Evolutionary conservation across 2,888 invertebrate species (phyloP).

Genomic region (Ethmia dodecea): DNA sequence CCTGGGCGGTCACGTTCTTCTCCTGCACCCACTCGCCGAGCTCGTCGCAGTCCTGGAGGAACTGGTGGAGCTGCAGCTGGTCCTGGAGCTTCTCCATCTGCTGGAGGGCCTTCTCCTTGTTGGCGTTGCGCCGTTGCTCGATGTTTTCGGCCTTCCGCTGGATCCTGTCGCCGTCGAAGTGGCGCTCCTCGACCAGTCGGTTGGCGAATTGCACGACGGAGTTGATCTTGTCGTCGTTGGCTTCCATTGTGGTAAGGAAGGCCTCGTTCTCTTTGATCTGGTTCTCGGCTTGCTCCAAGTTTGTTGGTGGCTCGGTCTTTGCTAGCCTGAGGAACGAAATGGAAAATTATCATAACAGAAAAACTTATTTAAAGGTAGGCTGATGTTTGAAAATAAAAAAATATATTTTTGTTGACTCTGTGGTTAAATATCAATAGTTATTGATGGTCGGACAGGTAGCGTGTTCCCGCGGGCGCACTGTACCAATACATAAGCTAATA

Average conservation of each 20-base stretch:
- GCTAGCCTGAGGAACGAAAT: slow-evolving; percentile 81
- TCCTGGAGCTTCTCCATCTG: slow-evolving; percentile 96
- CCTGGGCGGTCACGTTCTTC: slow-evolving; percentile 98
- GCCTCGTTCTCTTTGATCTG: slow-evolving; percentile 98
- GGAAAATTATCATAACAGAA: too few species aligned
- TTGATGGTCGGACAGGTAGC: too few species aligned
- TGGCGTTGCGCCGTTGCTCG: slow-evolving; percentile 91
- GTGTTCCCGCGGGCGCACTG: too few species aligned
- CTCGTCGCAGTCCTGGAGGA: slow-evolving; percentile 96
- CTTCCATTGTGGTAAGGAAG: slow-evolving; percentile 99
- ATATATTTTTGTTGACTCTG: too few species aligned
- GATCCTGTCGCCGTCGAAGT: slow-evolving; percentile 97
- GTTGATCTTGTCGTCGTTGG: slow-evolving; percentile 99
- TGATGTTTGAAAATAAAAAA: too few species aligned
- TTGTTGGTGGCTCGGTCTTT: slow-evolving; percentile 97
- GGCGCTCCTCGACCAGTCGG: slow-evolving; percentile 92
- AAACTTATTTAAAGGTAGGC: too few species aligned
- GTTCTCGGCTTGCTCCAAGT: slow-evolving; percentile 98
- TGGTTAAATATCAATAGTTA: too few species aligned
- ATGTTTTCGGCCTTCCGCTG: slow-evolving; percentile 97
- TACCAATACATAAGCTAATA: too few species aligned
- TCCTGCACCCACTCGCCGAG: slow-evolving; percentile 99
- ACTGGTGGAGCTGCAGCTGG: slow-evolving; percentile 96
- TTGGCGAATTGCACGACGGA: slow-evolving; percentile 96
- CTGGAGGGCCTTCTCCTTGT: slow-evolving; percentile 93